Evolutionary conservation across 2,888 invertebrate species (phyloP).

Genomic region (Tupiocoris notatus): DNA sequence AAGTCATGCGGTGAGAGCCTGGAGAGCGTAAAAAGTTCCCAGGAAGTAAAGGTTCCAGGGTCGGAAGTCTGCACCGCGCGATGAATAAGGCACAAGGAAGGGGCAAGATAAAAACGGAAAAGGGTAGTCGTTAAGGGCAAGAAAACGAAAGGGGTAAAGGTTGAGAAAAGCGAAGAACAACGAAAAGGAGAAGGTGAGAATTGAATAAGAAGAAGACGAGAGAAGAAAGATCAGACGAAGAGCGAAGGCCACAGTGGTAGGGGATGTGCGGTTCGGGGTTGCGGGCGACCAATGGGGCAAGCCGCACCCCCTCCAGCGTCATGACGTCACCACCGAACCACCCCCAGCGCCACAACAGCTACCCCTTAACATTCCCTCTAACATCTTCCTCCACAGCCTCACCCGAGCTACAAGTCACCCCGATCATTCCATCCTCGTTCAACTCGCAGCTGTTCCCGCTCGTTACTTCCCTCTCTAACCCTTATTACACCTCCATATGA

Average conservation of each 20-base stretch:
- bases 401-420: too few relatives aligned
- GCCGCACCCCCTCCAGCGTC: slow-evolving; percentile 48
- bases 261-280: slow-evolving; percentile 49
- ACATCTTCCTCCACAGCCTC: neutral
- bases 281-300: slow-evolving; percentile 51
- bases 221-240: slow-evolving; percentile 24
- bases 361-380: slow-evolving; percentile 13
- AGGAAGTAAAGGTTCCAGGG: too few relatives aligned
- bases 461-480: slow-evolving; percentile 19
- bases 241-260: slow-evolving; percentile 37
- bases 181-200: slow-evolving; percentile 32
- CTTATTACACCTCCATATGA: slow-evolving; percentile 47
- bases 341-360: slow-evolving; percentile 39
- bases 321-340: slow-evolving; percentile 48
- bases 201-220: slow-evolving; percentile 36
- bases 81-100: too few relatives aligned
- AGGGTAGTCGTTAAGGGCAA: neutral
- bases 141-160: slow-evolving; percentile 27
- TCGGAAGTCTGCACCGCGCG: too few relatives aligned
- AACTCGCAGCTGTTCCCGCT: neutral
- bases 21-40: too few relatives aligned
- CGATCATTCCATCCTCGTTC: neutral
- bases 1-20: too few relatives aligned
- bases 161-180: slow-evolving; percentile 34
- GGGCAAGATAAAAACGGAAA: slow-evolving; percentile 9